A percentile compares a stretch with the other conserved stretches of the same genome.
phyloP scores from a whole-genome alignment of 2,113 vertebrate genomes.

The Vimba vimba region DNA sequence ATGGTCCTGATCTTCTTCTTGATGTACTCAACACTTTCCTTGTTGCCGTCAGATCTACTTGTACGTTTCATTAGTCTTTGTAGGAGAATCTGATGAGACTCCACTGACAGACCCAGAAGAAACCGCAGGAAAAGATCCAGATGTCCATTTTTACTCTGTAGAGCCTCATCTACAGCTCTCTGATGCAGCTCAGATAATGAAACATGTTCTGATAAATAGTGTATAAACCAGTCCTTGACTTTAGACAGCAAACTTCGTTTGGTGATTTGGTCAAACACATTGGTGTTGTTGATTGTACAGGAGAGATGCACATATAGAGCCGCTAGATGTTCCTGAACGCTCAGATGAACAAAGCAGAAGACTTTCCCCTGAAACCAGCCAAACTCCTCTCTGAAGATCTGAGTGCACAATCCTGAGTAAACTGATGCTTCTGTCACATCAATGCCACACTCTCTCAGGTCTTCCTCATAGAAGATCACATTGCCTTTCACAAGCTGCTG shows the following conservation, averaged over 20 bases:
- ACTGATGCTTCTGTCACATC: constrained; percentile 10
- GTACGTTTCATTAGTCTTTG: not conserved
- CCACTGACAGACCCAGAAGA: not conserved
- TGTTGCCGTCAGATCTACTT: not conserved
- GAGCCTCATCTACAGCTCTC: not conserved
- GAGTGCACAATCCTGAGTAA: constrained; percentile 1
- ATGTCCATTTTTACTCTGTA: not conserved
- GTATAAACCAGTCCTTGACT: no score
- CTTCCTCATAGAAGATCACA: not conserved
- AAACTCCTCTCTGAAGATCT: constrained; percentile 1
- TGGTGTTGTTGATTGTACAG: not conserved
- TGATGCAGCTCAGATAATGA: not conserved
- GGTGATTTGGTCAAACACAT: not conserved
- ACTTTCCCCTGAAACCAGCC: not conserved
- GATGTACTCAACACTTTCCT: not conserved
- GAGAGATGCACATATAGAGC: constrained; percentile 9
- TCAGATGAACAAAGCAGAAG: constrained; percentile 9
- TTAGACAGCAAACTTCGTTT: rapidly evolving
- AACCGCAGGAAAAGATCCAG: not conserved
- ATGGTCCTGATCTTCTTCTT: not conserved
- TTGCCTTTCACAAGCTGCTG: not conserved
- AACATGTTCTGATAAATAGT: no score
- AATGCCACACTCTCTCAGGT: constrained; percentile 8
- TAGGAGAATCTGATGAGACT: not conserved
- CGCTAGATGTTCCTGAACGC: not conserved